These are phyloP conservation scores for Calameuta idolon DNA, from an alignment of 2,888 invertebrate species.

Conservation along the genomic window DNA sequence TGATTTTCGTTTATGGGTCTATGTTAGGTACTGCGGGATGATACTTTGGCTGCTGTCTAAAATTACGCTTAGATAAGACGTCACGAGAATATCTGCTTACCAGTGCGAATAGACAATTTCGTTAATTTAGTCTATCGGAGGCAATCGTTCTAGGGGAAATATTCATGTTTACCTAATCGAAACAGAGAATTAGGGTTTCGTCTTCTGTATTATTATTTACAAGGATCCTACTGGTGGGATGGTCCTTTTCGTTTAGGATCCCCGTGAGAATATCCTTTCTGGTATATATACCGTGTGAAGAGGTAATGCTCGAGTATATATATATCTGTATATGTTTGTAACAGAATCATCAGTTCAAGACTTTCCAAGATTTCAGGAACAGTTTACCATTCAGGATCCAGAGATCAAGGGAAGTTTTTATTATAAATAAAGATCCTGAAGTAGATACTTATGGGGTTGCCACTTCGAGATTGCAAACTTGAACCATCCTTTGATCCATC, in stretches of 20 bases:
- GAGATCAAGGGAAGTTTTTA: neutral
- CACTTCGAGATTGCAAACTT: neutral
- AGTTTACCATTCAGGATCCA: neutral
- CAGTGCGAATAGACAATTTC: neutral
- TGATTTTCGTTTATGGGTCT: constrained; percentile 41
- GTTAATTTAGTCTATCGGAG: neutral
- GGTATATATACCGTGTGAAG: neutral
- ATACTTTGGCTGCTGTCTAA: neutral
- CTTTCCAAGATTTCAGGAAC: neutral
- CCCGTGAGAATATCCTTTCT: neutral
- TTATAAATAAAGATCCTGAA: neutral
- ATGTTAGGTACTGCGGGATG: neutral
- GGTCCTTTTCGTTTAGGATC: neutral
- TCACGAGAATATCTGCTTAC: neutral
- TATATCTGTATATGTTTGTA: neutral
- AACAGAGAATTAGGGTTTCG: neutral
- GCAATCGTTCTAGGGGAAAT: neutral
- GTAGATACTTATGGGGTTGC: neutral
- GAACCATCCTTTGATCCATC: neutral
- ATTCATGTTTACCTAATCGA: neutral
- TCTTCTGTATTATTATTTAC: neutral
- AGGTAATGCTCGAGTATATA: neutral
- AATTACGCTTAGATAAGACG: neutral
- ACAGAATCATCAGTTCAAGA: neutral
- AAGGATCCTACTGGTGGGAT: neutral